These are phyloP conservation scores for Phaenicophaeus curvirostris DNA, from an alignment of 2,797 vertebrate species.

Conservation along the genomic window DNA sequence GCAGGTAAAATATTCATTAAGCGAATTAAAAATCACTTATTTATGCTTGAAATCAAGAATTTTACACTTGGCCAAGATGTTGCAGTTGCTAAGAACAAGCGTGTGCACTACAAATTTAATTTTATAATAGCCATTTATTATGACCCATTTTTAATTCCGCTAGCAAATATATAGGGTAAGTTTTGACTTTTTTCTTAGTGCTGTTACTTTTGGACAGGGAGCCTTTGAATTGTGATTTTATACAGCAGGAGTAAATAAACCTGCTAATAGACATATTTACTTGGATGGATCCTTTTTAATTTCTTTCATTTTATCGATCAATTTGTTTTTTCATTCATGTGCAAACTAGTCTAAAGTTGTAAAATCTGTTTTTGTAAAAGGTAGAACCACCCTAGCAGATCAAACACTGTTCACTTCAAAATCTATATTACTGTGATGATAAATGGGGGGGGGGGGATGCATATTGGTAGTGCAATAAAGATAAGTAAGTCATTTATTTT, in stretches of 20 bases:
- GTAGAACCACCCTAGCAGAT: background rate
- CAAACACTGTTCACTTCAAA: background rate
- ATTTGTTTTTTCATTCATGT: background rate
- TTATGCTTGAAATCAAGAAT: background rate
- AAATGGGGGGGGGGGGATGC: fast-evolving
- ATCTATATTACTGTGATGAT: background rate
- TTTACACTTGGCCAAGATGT: background rate
- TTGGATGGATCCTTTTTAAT: background rate
- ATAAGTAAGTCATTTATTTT: background rate
- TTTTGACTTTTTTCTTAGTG: background rate
- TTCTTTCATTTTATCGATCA: background rate
- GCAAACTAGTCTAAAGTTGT: background rate
- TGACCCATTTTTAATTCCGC: background rate
- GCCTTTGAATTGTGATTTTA: background rate
- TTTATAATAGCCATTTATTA: background rate
- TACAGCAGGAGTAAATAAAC: background rate
- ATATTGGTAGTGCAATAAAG: background rate
- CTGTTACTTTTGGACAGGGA: background rate
- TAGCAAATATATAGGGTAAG: background rate
- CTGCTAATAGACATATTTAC: background rate
- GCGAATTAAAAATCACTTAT: background rate
- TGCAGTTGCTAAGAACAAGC: background rate
- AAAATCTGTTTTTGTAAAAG: background rate
- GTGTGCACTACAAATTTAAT: background rate
- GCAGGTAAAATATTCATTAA: background rate